phyloP scores from a whole-genome alignment of 2,888 invertebrate species.

The Orthonychiurus folsomi region DNA sequence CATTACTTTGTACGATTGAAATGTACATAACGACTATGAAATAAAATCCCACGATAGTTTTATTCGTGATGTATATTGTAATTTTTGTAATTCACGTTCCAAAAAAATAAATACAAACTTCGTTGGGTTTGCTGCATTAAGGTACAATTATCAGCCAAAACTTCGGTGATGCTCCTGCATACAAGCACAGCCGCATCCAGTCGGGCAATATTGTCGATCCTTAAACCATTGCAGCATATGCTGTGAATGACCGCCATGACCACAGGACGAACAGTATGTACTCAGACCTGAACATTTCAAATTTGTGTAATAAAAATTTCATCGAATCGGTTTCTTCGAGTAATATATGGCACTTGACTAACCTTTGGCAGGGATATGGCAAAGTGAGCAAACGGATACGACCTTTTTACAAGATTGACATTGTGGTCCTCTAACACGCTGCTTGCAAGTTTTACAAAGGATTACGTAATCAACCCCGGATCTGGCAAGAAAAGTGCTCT shows the following conservation, averaged over 20 bases:
- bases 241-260: conserved; percentile 81
- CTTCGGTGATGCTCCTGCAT: conserved; percentile 50
- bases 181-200: conserved; percentile 88
- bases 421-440: conserved; percentile 55
- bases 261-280: conserved; percentile 78
- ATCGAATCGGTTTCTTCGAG: too few relatives aligned
- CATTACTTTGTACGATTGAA: too few relatives aligned
- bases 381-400: conserved; percentile 71
- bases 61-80: too few relatives aligned
- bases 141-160: not conserved
- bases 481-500: conserved; percentile 46
- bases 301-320: too few relatives aligned
- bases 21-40: too few relatives aligned
- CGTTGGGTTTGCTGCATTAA: too few relatives aligned
- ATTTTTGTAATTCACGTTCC: too few relatives aligned
- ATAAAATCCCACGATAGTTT: too few relatives aligned
- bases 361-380: conserved; percentile 76
- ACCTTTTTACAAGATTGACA: conserved; percentile 61
- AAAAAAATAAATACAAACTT: too few relatives aligned
- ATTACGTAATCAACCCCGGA: conserved; percentile 64
- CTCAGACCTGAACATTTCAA: conserved; percentile 52
- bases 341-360: too few relatives aligned
- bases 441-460: conserved; percentile 62
- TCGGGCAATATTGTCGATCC: conserved; percentile 68
- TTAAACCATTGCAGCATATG: conserved; percentile 79